These are phyloP conservation scores for Bombus waltoni DNA, from an alignment of 1,140 invertebrate species.

Conservation along the genomic window DNA sequence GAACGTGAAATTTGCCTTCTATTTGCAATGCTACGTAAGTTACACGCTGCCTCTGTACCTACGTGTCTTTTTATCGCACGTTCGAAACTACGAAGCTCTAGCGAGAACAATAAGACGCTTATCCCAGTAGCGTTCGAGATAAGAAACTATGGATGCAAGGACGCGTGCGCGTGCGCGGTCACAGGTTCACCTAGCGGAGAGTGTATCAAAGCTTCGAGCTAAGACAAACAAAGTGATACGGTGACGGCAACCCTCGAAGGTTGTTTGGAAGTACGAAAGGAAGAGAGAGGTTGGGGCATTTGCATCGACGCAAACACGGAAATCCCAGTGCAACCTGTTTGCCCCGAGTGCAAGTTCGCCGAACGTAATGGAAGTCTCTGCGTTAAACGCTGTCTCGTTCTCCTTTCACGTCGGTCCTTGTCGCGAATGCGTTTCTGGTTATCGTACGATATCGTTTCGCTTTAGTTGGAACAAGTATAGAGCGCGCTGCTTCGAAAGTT, in stretches of 20 bases:
- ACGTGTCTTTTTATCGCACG: background rate
- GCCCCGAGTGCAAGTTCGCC: conserved; percentile 30
- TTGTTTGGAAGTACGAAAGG: conserved; percentile 40
- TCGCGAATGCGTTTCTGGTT: conserved; percentile 19
- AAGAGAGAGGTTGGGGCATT: conserved; percentile 27
- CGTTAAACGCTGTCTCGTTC: background rate
- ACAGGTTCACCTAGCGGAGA: background rate
- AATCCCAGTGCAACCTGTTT: conserved; percentile 50
- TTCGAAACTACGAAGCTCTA: background rate
- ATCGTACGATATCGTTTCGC: background rate
- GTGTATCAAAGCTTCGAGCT: conserved; percentile 34
- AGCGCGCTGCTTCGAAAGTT: background rate
- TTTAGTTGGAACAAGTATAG: background rate
- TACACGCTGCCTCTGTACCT: background rate
- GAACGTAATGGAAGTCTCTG: conserved; percentile 28
- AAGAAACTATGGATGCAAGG: conserved; percentile 19
- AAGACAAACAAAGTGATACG: conserved; percentile 46
- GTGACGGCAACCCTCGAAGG: conserved; percentile 7
- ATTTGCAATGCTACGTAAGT: background rate
- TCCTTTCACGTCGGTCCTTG: background rate
- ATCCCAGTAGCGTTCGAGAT: conserved; percentile 18
- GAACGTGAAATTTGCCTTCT: background rate
- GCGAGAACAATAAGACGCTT: conserved; percentile 46
- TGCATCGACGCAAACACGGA: conserved; percentile 48
- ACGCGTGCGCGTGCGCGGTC: background rate